A percentile compares a stretch with the other conserved stretches of the same genome.
Conservation (phyloP, 2,113 vertebrate genomes). For the Phrynosoma blainvillii region DNA sequence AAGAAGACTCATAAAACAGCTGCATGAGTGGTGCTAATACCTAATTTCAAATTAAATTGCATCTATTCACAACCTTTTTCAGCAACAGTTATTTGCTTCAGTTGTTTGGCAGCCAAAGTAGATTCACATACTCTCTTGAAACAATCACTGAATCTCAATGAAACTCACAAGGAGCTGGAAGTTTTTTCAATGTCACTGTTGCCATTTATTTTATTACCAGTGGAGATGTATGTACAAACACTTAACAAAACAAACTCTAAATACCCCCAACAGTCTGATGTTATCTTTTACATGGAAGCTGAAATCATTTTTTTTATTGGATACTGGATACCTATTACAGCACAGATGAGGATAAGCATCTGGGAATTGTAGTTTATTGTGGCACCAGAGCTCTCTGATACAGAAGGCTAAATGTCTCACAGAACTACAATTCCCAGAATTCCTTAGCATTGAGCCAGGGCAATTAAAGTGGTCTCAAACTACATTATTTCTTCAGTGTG, state of each 20-base stretch:
- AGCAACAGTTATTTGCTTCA: not conserved
- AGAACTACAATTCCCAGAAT: too few relatives aligned
- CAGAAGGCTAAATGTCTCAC: too few relatives aligned
- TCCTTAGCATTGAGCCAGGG: too few relatives aligned
- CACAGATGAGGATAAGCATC: not conserved
- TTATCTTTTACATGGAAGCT: not conserved
- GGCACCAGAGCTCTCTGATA: too few relatives aligned
- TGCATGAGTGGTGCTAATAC: not conserved
- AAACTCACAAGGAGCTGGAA: not conserved
- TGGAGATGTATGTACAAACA: too few relatives aligned
- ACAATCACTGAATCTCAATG: not conserved
- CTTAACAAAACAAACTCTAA: not conserved
- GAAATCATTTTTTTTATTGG: not conserved
- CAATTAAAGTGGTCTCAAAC: too few relatives aligned
- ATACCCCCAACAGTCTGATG: not conserved
- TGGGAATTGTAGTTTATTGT: not conserved
- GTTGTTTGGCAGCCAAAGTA: not conserved
- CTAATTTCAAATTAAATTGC: not conserved
- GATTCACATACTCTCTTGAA: not conserved
- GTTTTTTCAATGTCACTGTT: not conserved
- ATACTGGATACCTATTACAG: too few relatives aligned
- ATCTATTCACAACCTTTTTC: not conserved
- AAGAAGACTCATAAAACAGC: not conserved
- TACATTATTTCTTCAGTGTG: too few relatives aligned
- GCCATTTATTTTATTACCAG: not conserved